phyloP scores from a whole-genome alignment of 2,113 vertebrate genomes.

The Xiphophorus couchianus region DNA sequence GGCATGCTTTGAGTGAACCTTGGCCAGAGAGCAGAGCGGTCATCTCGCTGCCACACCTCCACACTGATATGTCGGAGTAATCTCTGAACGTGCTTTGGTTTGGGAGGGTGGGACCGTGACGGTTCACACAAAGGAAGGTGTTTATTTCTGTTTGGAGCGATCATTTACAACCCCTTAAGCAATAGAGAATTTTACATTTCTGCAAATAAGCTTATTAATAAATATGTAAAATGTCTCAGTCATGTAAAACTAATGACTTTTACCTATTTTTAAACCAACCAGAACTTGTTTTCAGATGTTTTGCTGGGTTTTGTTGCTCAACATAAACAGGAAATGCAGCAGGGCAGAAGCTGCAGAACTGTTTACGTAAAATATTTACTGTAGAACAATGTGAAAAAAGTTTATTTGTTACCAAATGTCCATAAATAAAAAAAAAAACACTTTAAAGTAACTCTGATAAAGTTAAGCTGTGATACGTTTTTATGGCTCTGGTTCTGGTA shows the following conservation, averaged over 20 bases:
- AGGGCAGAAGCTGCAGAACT: not conserved
- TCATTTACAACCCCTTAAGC: too few relatives aligned
- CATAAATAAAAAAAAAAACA: not conserved
- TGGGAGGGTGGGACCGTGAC: conserved; percentile 39
- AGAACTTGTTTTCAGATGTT: not conserved
- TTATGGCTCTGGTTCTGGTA: too few relatives aligned
- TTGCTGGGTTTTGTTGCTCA: not conserved
- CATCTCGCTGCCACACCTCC: conserved; percentile 34
- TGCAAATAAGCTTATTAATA: not conserved
- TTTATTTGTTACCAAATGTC: not conserved
- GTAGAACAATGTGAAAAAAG: not conserved
- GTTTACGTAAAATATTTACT: not conserved
- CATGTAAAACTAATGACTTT: not conserved
- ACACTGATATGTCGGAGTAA: conserved; percentile 15
- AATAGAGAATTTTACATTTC: too few relatives aligned
- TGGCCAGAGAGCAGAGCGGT: conserved; percentile 38
- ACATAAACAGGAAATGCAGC: not conserved
- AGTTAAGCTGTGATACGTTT: not conserved
- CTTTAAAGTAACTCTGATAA: not conserved
- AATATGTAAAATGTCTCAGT: not conserved
- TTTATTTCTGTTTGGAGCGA: not conserved
- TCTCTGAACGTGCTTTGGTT: conserved; percentile 31
- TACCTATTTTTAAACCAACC: not conserved
- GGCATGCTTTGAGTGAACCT: conserved; percentile 56
- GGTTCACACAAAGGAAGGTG: conserved; percentile 4